Conservation (phyloP, 2,113 vertebrate species). For the Corythaeola cristata region DNA sequence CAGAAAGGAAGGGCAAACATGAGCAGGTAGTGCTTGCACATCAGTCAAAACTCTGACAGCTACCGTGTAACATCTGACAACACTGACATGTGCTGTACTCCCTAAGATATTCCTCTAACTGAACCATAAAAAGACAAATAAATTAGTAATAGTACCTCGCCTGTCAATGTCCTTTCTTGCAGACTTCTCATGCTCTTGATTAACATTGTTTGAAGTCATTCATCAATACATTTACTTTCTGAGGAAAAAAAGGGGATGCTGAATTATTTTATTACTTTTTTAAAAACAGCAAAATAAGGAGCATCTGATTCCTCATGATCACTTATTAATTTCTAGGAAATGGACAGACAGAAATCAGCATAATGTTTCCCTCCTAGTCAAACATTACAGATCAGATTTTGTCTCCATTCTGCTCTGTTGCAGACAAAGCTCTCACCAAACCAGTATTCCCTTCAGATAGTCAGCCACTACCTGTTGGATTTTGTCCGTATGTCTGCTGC, state of each 20-base stretch:
- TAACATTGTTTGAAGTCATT: conserved; percentile 68
- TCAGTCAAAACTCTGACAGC: conserved; percentile 89
- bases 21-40: conserved; percentile 78
- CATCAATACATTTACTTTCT: conserved; percentile 55
- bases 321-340: conserved; percentile 9
- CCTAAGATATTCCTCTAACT: conserved; percentile 79
- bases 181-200: conserved; percentile 71
- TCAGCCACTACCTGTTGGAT: neutral
- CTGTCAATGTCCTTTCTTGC: conserved; percentile 80
- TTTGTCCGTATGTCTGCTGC: neutral
- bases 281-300: conserved; percentile 29
- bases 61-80: conserved; percentile 86
- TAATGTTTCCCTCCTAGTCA: conserved; percentile 54
- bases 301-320: neutral
- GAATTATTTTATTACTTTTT: conserved; percentile 24
- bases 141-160: conserved; percentile 87
- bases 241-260: neutral
- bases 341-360: conserved; percentile 54
- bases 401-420: neutral
- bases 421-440: neutral
- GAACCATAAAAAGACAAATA: conserved; percentile 86
- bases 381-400: conserved; percentile 22
- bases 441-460: neutral
- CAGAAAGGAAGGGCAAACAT: conserved; percentile 85
- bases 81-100: conserved; percentile 77